Conservation (phyloP, 2,888 invertebrate genomes). For the Drosophila neonasuta region DNA sequence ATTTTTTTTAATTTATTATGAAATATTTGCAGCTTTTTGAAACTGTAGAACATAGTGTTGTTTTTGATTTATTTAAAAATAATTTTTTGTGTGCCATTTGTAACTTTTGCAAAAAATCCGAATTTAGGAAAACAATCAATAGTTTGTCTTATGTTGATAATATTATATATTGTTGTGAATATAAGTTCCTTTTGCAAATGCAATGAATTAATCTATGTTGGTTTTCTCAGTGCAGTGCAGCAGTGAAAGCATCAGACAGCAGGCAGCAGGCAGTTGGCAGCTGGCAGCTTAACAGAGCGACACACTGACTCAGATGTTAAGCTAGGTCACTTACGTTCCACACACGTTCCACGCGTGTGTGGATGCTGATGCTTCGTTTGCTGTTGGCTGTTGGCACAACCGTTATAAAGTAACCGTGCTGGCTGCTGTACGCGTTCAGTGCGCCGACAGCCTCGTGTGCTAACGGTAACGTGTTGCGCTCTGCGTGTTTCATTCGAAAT, state of each 20-base stretch:
- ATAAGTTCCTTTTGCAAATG: neutral
- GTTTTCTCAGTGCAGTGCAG: constrained; percentile 5
- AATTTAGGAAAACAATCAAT: no score
- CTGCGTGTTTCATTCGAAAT: neutral
- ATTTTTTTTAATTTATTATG: no score
- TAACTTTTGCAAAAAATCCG: no score
- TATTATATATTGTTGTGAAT: neutral
- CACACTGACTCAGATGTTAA: constrained; percentile 58
- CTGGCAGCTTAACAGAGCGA: constrained; percentile 46
- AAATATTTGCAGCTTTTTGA: no score
- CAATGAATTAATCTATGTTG: neutral
- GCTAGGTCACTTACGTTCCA: constrained; percentile 77
- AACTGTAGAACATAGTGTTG: no score
- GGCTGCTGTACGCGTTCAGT: constrained; percentile 54
- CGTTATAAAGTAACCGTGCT: constrained; percentile 67
- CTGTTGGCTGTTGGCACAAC: constrained; percentile 29
- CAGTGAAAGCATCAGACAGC: neutral
- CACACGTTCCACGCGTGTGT: constrained; percentile 32
- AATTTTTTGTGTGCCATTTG: no score
- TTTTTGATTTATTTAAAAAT: no score
- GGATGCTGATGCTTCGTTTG: constrained; percentile 26
- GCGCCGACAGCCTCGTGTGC: constrained; percentile 63
- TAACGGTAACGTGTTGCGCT: constrained; percentile 49
- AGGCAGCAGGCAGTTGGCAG: neutral
- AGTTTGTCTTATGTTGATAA: no score